Base-by-base conservation (phyloP, 2,888 invertebrate species). In the Tigriopus californicus region DNA sequence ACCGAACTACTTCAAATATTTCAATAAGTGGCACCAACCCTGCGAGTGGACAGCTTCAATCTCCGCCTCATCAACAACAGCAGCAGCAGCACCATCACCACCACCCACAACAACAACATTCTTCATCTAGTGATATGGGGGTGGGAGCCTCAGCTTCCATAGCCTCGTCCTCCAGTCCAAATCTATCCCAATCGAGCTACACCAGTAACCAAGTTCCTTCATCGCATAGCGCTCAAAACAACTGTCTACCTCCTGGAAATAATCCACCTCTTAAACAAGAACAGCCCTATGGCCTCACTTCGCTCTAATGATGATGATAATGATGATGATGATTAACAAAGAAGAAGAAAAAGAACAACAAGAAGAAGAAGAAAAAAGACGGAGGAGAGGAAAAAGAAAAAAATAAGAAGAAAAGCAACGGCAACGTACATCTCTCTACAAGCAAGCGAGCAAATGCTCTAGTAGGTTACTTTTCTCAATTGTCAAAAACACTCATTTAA, bases 221-320 rank as follows among this genome's bases (percentile, higher is more conserved):
- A 33, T 33, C 33, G 33, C 44, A 44, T 15, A n/a, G 18, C n/a
- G 15, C n/a, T 15, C 15, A n/a, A n/a, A 44, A 44, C 44, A 44
- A 44, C 44, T 44, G 44, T 44, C 44, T 44, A 44, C 44, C 44
- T 44, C 44, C 44, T n/a, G 33, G 33, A 33, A 33, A 33, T 33
- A 33, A 33, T 33, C 33, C 41, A 41, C 54, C 33, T 41, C 54
- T 54, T 41, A 54, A 54, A 41, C 54, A 54, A 15, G 54, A 54
- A 40, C 54, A 54, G 15, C 54, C 54, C 54, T 54, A 54, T 33
- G 54, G 54, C 13, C 54, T 54, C 11, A 54, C 54, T 3, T 54
- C 54, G 18, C 54, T 54, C 24, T 54, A 51, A 15, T 20, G 33
- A n/a, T 15, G 15, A 15, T 24, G 22, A 51, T 51, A 22, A 4